These are phyloP conservation scores for Philopedon plagiatum DNA, from an alignment of 2,888 invertebrate genomes.

Conservation along the genomic window DNA sequence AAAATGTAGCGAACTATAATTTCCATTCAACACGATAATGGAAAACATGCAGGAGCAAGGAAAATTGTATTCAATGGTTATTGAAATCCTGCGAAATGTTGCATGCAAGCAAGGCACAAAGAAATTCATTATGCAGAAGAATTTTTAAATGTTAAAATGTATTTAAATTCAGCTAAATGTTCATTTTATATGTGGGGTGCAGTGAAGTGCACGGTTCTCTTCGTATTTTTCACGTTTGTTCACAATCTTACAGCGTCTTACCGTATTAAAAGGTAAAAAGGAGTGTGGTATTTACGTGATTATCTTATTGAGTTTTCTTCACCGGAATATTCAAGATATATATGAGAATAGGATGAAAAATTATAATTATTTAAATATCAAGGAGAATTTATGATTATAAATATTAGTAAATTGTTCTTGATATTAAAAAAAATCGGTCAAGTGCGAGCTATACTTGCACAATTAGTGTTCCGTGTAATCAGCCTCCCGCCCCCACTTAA, in stretches of 20 bases:
- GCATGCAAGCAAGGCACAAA: neutral
- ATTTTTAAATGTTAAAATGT: neutral
- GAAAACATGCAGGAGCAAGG: neutral
- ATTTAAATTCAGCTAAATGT: neutral
- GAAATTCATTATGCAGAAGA: neutral
- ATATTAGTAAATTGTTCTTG: no score
- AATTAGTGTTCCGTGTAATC: no score
- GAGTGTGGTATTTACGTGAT: neutral
- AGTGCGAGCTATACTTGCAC: no score
- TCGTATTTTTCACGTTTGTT: neutral
- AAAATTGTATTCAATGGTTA: neutral
- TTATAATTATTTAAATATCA: no score
- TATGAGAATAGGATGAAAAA: no score
- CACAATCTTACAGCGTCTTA: neutral
- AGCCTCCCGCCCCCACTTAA: no score
- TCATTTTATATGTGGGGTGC: neutral
- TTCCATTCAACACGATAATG: neutral
- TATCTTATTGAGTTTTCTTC: neutral
- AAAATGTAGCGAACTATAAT: neutral
- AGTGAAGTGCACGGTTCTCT: neutral
- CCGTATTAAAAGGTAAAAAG: neutral
- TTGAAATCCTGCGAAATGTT: neutral
- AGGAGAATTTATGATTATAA: no score
- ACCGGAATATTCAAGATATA: no score
- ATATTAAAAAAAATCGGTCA: no score